Conservation (phyloP, 2,888 invertebrate species). For the Philonicus albiceps region DNA sequence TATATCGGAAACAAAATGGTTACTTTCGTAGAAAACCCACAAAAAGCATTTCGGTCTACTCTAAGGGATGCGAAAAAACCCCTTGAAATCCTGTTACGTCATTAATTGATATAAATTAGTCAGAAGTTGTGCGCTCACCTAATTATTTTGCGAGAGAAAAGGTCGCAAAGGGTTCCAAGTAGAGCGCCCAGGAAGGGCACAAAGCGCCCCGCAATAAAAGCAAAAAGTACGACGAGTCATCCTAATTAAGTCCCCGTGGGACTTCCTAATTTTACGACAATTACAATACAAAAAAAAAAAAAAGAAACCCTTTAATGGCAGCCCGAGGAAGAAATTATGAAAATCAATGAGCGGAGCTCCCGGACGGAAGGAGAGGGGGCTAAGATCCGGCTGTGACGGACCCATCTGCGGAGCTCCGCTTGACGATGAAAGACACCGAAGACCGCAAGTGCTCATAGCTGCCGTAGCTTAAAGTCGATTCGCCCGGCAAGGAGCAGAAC, state of each 20-base stretch:
- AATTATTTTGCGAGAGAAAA: conserved; percentile 35
- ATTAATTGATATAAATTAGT: conserved; percentile 40
- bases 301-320: conserved; percentile 19
- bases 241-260: conserved; percentile 41
- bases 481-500: conserved; percentile 12
- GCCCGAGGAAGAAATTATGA: conserved; percentile 32
- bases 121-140: conserved; percentile 25
- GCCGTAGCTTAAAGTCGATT: neutral
- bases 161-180: conserved; percentile 6
- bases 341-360: conserved; percentile 11
- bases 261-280: conserved; percentile 42
- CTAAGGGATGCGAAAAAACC: neutral
- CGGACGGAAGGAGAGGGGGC: too few species aligned
- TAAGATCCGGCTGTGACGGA: neutral
- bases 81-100: neutral
- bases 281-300: conserved; percentile 40
- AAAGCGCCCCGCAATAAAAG: neutral
- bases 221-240: conserved; percentile 39
- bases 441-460: conserved; percentile 21
- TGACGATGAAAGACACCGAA: neutral
- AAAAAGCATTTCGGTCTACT: neutral
- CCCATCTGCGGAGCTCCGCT: neutral
- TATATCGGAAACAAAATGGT: neutral
- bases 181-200: neutral
- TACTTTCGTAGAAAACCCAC: neutral